Percentiles rank a stretch among this genome's conserved stretches.
Conservation (phyloP, 37 sponge, comb jelly and placozoan species). For the Bolinopsis microptera region DNA sequence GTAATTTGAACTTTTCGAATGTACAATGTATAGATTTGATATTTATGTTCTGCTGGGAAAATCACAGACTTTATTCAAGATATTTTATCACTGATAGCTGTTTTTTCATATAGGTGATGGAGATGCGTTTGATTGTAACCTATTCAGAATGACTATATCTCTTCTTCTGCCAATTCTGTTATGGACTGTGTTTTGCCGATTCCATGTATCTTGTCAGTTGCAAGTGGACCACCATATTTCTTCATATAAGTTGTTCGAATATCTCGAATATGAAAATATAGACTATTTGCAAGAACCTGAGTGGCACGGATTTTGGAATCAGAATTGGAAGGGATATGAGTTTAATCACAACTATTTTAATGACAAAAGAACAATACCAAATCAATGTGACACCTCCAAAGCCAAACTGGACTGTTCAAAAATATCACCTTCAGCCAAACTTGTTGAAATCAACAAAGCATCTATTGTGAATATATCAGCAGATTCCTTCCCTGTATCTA, state of each 20-base stretch:
- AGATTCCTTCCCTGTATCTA: conserved; percentile 6
- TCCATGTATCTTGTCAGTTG: no score
- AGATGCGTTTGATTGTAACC: not conserved
- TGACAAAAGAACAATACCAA: not conserved
- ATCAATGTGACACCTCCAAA: not conserved
- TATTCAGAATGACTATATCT: not conserved
- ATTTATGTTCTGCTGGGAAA: no score
- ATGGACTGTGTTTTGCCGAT: not conserved
- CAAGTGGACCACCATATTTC: no score
- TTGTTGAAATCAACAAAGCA: not conserved
- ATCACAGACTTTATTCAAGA: no score
- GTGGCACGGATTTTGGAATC: conserved; percentile 34
- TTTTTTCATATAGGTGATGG: not conserved
- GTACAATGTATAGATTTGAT: no score
- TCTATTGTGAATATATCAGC: not conserved
- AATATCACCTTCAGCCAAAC: not conserved
- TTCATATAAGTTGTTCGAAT: not conserved
- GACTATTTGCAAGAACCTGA: conserved; percentile 15
- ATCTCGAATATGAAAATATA: conserved; percentile 19
- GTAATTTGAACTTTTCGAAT: no score
- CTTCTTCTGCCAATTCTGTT: not conserved
- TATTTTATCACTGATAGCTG: not conserved
- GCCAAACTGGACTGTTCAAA: not conserved
- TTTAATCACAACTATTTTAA: not conserved
- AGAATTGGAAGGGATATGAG: conserved; percentile 3